Percentiles rank a stretch among this genome's conserved stretches.
Conservation (phyloP, 2,797 vertebrate genomes). For the Graptemys geographica region DNA sequence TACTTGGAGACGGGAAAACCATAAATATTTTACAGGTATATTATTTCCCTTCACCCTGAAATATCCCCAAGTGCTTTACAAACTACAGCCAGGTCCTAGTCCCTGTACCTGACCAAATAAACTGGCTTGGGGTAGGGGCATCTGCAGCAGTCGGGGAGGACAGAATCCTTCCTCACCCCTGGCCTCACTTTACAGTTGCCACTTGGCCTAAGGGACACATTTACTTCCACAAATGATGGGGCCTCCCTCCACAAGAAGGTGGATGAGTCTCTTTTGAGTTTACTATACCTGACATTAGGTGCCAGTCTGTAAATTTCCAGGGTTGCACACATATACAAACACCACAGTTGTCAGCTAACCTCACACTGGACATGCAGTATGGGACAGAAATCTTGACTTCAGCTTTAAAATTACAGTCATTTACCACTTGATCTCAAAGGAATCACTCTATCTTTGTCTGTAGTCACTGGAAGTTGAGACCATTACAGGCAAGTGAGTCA, state of each 20-base stretch:
- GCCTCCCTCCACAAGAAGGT: neutral
- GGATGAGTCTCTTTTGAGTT: neutral
- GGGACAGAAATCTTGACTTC: neutral
- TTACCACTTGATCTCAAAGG: neutral
- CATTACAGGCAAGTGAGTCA: neutral
- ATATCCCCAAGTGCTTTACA: too few species aligned
- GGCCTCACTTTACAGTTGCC: neutral
- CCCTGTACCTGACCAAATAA: too few species aligned
- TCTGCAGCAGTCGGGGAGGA: neutral
- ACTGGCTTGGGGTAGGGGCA: neutral
- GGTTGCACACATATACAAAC: neutral
- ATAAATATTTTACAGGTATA: too few species aligned
- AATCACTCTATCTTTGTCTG: neutral
- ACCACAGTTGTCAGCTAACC: neutral
- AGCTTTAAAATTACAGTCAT: neutral
- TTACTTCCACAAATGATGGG: neutral
- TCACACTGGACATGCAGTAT: neutral
- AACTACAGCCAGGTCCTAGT: too few species aligned
- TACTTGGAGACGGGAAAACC: too few species aligned
- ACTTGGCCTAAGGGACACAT: neutral
- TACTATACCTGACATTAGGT: neutral
- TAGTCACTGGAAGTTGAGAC: neutral
- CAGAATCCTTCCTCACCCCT: neutral
- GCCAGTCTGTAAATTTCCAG: neutral
- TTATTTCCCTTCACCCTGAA: too few species aligned